Evolutionary conservation across 1,140 invertebrate genomes (phyloP), one percentile per base, ranked within the genome.

Genomic region (Pygmarrhopalites habei): DNA sequence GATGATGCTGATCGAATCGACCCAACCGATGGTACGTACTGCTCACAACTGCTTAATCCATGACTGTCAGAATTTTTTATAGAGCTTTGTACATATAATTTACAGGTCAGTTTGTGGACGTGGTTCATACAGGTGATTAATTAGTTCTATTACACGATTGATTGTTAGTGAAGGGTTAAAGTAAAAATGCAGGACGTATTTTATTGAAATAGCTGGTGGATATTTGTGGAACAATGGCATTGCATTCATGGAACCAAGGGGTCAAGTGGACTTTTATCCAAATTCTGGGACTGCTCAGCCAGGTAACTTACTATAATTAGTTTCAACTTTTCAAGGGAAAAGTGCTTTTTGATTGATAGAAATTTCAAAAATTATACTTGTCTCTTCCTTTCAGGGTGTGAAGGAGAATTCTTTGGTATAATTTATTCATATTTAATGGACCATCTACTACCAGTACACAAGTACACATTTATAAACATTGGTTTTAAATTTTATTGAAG

Each of bases 81-180:
- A 35, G 15, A 35, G n/a, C n/a, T n/a, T n/a, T n/a, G n/a, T n/a
- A n/a, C n/a, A n/a, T n/a, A n/a, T n/a, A n/a, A n/a, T 49, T 23
- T 49, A 21, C 5, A 56, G 53, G 53, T n/a, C 53, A 74, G 10
- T 84, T 84, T 55, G 85, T 88, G 0, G 83, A 87, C 73, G 80
- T 84, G 0, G 83, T 89, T 56, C 86, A 89, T 67, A 86, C 87
- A 0, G n/a, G n/a, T n/a, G n/a, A n/a, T n/a, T n/a, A n/a, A n/a
- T n/a, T n/a, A n/a, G n/a, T n/a, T n/a, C n/a, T n/a, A n/a, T n/a
- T n/a, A n/a, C n/a, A n/a, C n/a, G n/a, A n/a, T n/a, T n/a, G n/a
- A n/a, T n/a, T n/a, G n/a, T n/a, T n/a, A n/a, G n/a, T n/a, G n/a
- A n/a, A n/a, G n/a, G n/a, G n/a, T n/a, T n/a, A n/a, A n/a, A n/a